These are phyloP conservation scores for Connochaetes taurinus DNA, from an alignment of 2,113 vertebrate species.

Conservation along the genomic window DNA sequence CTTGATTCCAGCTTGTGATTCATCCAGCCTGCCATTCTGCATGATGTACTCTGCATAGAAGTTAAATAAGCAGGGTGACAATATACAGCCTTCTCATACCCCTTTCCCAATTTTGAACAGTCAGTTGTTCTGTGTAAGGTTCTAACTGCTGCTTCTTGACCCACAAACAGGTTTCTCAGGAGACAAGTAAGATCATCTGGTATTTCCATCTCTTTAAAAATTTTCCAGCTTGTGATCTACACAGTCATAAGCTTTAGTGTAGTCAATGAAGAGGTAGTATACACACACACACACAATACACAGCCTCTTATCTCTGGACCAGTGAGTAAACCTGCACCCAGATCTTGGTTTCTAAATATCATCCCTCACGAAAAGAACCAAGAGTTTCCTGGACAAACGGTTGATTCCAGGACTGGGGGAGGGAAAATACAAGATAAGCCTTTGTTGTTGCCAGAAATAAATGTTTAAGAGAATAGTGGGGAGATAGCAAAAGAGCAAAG, in stretches of 20 bases:
- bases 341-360: slow-evolving; percentile 12
- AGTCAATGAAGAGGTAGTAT: neutral
- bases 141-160: neutral
- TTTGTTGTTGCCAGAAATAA: neutral
- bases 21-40: neutral
- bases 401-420: neutral
- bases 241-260: neutral
- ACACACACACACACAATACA: neutral
- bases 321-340: neutral
- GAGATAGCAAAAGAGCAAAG: neutral
- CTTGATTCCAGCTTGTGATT: neutral
- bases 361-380: neutral
- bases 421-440: neutral
- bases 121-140: neutral
- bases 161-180: neutral
- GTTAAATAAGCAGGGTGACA: neutral
- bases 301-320: neutral
- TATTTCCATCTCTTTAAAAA: neutral
- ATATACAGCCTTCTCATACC: neutral
- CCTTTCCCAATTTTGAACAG: neutral
- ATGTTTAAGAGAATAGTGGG: neutral
- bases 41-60: neutral
- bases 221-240: neutral
- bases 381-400: neutral
- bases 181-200: neutral